phyloP scores from a whole-genome alignment of 2,797 vertebrate species.

The Lepidocolaptes lacrymiger region DNA sequence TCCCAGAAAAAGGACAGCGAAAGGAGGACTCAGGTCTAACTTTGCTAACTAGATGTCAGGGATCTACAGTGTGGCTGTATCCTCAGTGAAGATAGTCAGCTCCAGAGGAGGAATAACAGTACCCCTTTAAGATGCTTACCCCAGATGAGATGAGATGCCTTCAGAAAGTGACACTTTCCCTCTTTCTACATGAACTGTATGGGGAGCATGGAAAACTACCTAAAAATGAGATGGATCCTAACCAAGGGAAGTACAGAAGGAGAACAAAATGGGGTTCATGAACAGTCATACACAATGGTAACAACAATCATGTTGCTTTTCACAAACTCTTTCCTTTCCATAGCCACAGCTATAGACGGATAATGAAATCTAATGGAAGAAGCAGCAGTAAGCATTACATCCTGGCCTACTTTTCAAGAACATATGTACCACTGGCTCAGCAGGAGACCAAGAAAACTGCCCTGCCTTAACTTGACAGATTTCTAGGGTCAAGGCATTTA shows the following conservation, averaged over 20 bases:
- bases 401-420: conserved; percentile 6
- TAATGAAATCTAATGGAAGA: not conserved
- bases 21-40: not conserved
- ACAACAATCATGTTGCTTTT: not conserved
- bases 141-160: not conserved
- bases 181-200: not conserved
- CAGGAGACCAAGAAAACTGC: not conserved
- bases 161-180: not conserved
- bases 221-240: not conserved
- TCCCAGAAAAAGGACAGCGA: not conserved
- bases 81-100: not conserved
- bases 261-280: not conserved
- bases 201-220: not conserved
- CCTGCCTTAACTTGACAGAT: not conserved
- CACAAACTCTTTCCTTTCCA: not conserved
- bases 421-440: not conserved
- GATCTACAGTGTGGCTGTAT: not conserved
- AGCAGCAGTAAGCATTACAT: not conserved
- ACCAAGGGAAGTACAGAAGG: not conserved
- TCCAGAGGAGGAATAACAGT: not conserved
- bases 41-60: not conserved
- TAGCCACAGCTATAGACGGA: not conserved
- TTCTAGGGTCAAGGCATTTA: not conserved
- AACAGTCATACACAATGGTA: not conserved
- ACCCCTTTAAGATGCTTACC: not conserved